Percentiles rank a stretch among this genome's conserved stretches.
These are phyloP conservation scores for Bubo blakistoni DNA, from an alignment of 2,113 vertebrate species.

Conservation along the genomic window DNA sequence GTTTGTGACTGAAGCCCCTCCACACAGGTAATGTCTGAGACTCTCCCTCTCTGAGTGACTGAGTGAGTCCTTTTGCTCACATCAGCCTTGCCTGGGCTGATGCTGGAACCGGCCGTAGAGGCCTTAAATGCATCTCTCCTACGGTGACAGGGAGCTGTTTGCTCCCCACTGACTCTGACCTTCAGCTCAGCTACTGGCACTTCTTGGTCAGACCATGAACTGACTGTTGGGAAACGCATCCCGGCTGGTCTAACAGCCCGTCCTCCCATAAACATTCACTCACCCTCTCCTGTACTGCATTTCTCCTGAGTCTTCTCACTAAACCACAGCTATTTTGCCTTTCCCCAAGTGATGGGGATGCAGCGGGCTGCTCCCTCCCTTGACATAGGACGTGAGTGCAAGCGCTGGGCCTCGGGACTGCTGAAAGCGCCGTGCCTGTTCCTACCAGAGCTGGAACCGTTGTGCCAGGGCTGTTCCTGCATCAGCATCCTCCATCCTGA, in stretches of 20 bases:
- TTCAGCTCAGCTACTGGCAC: neutral
- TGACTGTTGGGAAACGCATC: neutral
- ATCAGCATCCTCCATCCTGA: neutral
- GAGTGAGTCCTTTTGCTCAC: neutral
- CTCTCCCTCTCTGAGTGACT: neutral
- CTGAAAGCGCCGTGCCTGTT: neutral
- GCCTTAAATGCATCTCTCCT: neutral
- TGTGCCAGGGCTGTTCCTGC: fast-evolving
- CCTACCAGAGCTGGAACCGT: neutral
- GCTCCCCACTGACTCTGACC: neutral
- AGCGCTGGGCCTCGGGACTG: neutral
- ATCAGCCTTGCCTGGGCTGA: neutral
- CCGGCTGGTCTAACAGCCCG: neutral
- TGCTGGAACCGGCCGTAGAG: neutral
- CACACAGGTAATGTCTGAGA: neutral
- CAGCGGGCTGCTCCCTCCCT: neutral
- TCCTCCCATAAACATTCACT: neutral
- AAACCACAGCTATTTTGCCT: neutral
- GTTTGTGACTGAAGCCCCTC: neutral
- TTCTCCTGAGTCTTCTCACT: neutral
- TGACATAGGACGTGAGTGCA: neutral
- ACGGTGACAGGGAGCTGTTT: fast-evolving
- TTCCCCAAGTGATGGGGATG: neutral
- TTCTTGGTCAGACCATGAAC: neutral
- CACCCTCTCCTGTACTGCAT: neutral